Base-by-base conservation (phyloP, 2,888 invertebrate genomes). In the Pheosia gnoma region DNA sequence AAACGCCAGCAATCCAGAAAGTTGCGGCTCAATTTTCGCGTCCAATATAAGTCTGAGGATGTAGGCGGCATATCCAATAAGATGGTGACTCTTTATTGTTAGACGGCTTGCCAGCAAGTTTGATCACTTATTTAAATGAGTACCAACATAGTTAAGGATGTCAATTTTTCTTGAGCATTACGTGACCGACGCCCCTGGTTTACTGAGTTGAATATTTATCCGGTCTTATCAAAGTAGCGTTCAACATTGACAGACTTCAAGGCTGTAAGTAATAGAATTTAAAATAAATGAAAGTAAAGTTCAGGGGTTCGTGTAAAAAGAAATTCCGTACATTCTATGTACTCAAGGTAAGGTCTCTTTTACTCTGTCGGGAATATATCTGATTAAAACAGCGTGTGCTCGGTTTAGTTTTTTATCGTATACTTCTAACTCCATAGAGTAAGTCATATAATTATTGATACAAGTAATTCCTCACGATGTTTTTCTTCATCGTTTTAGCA, bases 91-190 rank as follows among this genome's bases (percentile, higher is more conserved):
- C 80, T 74, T 87, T 87, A 87, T 86, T 85, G 83, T 83, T 83
- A 86, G 89, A 89, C 87, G 85, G 80, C 81, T 80, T 81, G 67
- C 71, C 79, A 77, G 72, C 72, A 81, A 84, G 81, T 87, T 87
- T 85, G 86, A 91, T 89, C 87, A 86, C 84, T 83, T 89, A 91
- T 90, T 91, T 87, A 90, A 90, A 91, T 90, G 83, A 89, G 81
- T 77, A 75, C 72, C 83, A 85, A 87, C 83, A 78, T 82, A 81
- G 86, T 89, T 86, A 88, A 78, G 78, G 82, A 81, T 85, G 88
- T 88, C 88, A 90, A 88, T 87, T 86, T 82, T 87, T 82, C 78
- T 80, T 78, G 74, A 80, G 77, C 72, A 83, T 84, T 82, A 86
- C 86, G 85, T 86, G 85, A 82, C 82, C 76, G 60, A 67, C 59